A percentile compares a stretch with the other conserved stretches of the same genome.
Conservation (phyloP, 2,113 vertebrate genomes). For the Podilymbus podiceps region DNA sequence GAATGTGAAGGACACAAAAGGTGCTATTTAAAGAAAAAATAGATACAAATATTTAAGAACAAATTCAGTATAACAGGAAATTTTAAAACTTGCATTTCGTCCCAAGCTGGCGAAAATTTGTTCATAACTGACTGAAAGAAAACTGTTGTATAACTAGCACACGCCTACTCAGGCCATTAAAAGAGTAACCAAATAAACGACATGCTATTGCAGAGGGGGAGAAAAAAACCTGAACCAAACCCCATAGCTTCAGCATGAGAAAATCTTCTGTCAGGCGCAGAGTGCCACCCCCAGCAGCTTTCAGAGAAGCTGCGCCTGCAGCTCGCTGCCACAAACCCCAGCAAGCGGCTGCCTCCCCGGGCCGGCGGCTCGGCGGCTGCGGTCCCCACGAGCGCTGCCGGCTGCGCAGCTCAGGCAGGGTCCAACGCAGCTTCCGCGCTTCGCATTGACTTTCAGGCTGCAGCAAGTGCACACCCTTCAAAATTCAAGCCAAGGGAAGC, state of each 20-base stretch:
- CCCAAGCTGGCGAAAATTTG: neutral
- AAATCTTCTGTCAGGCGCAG: neutral
- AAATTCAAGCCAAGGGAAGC: neutral
- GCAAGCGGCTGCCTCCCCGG: neutral
- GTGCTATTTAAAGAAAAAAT: neutral
- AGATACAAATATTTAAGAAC: neutral
- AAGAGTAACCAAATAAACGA: neutral
- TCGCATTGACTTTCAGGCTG: neutral
- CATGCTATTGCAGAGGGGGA: neutral
- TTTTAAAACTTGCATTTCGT: neutral
- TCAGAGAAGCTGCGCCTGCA: neutral
- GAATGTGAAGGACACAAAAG: neutral
- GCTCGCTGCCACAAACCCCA: neutral
- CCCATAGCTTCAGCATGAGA: neutral
- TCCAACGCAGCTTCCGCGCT: rapidly evolving
- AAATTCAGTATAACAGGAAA: neutral
- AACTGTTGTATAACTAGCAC: neutral
- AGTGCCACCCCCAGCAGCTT: neutral
- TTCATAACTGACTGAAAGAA: neutral
- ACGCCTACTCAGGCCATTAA: too few species aligned
- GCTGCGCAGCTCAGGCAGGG: neutral
- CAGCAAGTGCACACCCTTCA: neutral
- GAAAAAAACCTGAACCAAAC: too few species aligned
- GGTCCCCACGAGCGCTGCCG: neutral
- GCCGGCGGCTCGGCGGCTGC: neutral